These are phyloP conservation scores for Chrysemys picta DNA, from an alignment of 2,113 vertebrate genomes.

Conservation along the genomic window DNA sequence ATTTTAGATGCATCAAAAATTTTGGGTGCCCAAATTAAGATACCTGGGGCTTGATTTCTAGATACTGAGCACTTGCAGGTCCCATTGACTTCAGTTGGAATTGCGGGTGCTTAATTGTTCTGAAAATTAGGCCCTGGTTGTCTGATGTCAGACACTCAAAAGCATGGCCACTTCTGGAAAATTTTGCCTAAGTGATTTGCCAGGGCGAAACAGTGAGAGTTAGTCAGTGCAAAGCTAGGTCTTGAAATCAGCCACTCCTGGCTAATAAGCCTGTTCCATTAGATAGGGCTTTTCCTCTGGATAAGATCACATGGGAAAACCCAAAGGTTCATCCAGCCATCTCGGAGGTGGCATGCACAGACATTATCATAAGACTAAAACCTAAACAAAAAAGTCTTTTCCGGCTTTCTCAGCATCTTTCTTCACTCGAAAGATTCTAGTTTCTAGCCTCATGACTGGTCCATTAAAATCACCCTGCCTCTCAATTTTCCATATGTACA, in stretches of 20 bases:
- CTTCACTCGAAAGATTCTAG: background rate
- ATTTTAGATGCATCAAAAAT: too few relatives aligned
- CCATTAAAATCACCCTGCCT: background rate
- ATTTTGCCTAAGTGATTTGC: too few relatives aligned
- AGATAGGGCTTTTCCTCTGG: background rate
- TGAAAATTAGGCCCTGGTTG: background rate
- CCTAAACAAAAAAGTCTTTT: background rate
- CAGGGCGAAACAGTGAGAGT: background rate
- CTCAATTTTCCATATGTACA: background rate
- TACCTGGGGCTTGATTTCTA: background rate
- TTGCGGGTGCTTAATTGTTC: background rate
- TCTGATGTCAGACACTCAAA: too few relatives aligned
- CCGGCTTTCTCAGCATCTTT: too few relatives aligned
- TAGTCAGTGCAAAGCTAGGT: background rate
- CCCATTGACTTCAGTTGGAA: background rate
- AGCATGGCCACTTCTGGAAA: too few relatives aligned
- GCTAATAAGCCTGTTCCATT: background rate
- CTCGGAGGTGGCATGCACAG: background rate
- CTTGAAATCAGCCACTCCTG: background rate
- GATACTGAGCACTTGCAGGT: background rate
- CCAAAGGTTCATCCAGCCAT: background rate
- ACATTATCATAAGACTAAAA: background rate
- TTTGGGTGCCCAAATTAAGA: background rate
- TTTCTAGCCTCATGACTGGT: background rate
- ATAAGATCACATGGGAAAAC: background rate